These are phyloP conservation scores for Cnemophilus loriae DNA, from an alignment of 2,113 vertebrate species.

Conservation along the genomic window DNA sequence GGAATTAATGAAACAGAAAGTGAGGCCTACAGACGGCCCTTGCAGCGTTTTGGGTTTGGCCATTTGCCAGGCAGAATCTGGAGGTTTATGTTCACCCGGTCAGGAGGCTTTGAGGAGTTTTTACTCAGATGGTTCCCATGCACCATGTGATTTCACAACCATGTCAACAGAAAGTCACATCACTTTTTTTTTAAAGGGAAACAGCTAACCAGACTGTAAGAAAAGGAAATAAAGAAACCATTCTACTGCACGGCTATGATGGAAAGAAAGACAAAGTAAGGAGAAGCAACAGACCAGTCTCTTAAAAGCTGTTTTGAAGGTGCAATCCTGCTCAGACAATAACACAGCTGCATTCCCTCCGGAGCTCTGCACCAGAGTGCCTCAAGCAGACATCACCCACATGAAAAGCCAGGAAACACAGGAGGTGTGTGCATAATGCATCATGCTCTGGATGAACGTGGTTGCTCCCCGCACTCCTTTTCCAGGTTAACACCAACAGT, in stretches of 20 bases:
- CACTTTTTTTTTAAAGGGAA: background rate
- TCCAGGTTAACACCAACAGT: background rate
- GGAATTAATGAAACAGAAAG: slow-evolving; percentile 33
- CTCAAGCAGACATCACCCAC: background rate
- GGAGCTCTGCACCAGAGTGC: rapidly evolving
- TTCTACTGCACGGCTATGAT: background rate
- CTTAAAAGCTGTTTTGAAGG: background rate
- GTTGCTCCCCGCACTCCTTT: background rate
- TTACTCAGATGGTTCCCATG: slow-evolving; percentile 20
- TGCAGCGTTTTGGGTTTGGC: background rate
- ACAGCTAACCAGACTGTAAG: background rate
- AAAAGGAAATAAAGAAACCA: background rate
- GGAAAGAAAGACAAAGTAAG: background rate
- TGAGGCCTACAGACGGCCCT: background rate
- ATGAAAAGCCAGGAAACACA: background rate
- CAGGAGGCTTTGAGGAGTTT: background rate
- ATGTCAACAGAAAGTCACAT: background rate
- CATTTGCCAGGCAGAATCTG: background rate
- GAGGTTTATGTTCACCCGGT: background rate
- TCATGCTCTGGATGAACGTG: background rate
- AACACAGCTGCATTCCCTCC: background rate
- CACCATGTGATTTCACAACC: background rate
- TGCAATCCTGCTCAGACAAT: background rate
- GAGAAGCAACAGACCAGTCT: background rate
- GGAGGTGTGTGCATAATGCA: background rate